Conservation (phyloP, 2,888 invertebrate species). For the Polyploca ridens region DNA sequence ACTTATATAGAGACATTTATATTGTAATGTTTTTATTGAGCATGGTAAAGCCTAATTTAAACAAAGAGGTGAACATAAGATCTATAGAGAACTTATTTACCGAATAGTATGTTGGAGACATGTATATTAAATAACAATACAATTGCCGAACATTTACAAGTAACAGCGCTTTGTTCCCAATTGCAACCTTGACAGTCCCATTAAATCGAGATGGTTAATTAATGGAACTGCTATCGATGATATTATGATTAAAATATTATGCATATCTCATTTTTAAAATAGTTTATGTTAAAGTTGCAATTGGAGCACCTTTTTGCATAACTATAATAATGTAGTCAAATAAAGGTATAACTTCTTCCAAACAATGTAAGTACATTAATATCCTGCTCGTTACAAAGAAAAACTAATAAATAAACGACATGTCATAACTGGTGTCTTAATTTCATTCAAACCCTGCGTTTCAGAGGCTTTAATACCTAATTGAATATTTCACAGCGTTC, state of each 20-base stretch:
- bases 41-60: slow-evolving; percentile 28
- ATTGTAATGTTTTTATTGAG: slow-evolving; percentile 51
- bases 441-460: slow-evolving; percentile 47
- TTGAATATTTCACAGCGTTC: slow-evolving; percentile 54
- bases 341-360: slow-evolving; percentile 62
- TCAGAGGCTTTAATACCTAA: slow-evolving; percentile 47
- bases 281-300: slow-evolving; percentile 47
- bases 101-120: slow-evolving; percentile 44
- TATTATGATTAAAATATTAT: too few species aligned
- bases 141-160: slow-evolving; percentile 48
- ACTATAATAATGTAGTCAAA: slow-evolving; percentile 57
- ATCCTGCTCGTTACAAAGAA: slow-evolving; percentile 74
- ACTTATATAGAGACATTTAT: slow-evolving; percentile 58
- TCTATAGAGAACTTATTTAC: slow-evolving; percentile 44
- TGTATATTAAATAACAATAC: slow-evolving; percentile 44
- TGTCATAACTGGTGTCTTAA: slow-evolving; percentile 50
- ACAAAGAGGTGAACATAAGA: slow-evolving; percentile 25
- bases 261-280: too few species aligned
- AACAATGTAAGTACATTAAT: slow-evolving; percentile 64
- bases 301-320: slow-evolving; percentile 51
- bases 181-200: slow-evolving; percentile 47
- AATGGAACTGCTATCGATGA: background rate
- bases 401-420: slow-evolving; percentile 64
- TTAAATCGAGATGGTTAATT: background rate
- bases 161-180: slow-evolving; percentile 45